These are phyloP conservation scores for Ochropacha duplaris DNA, from an alignment of 2,888 invertebrate species.

Conservation along the genomic window DNA sequence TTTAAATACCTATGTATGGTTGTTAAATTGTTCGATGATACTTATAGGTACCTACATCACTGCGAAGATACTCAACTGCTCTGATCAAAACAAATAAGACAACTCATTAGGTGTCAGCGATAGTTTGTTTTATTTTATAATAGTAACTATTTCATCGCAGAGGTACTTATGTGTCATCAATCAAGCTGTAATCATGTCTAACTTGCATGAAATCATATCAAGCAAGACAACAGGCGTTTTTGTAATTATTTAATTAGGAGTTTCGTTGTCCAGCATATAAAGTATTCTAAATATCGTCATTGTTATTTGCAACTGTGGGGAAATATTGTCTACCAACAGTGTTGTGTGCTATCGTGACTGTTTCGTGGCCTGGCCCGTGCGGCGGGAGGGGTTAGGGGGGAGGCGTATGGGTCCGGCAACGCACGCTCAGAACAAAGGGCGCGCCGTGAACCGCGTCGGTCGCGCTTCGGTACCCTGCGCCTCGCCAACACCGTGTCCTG, in stretches of 20 bases:
- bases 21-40: slow-evolving; percentile 30
- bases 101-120: too few species aligned
- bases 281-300: background rate
- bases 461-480: slow-evolving; percentile 64
- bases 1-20: too few species aligned
- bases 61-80: too few species aligned
- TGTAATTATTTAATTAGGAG: background rate
- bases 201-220: background rate
- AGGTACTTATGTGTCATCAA: too few species aligned
- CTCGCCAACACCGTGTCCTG: slow-evolving; percentile 43
- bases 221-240: too few species aligned
- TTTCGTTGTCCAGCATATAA: background rate
- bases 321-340: background rate
- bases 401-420: slow-evolving; percentile 49
- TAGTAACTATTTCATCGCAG: too few species aligned
- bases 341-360: slow-evolving; percentile 10
- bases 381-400: slow-evolving; percentile 19
- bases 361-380: slow-evolving; percentile 11
- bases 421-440: slow-evolving; percentile 81
- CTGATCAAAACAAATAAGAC: too few species aligned
- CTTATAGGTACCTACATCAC: background rate
- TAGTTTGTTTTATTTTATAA: too few species aligned
- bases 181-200: background rate
- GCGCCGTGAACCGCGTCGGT: slow-evolving; percentile 80
- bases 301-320: background rate